Conservation (phyloP, 1,140 invertebrate species). For the Heliconius nattereri region DNA sequence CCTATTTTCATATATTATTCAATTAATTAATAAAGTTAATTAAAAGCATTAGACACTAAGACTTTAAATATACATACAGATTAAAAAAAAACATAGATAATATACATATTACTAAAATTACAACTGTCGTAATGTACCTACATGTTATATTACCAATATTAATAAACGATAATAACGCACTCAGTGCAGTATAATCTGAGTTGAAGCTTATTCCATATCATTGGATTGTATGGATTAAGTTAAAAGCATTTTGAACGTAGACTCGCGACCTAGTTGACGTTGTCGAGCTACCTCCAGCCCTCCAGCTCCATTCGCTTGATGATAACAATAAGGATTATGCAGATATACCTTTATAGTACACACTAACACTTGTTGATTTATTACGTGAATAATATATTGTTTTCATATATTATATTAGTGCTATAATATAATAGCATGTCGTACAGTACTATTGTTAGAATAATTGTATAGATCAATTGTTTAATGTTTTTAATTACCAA, state of each 20-base stretch:
- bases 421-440: neutral
- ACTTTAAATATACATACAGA: no score
- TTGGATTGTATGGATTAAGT: conserved; percentile 17
- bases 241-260: conserved; percentile 18
- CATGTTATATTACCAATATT: no score
- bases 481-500: no score
- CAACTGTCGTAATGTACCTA: no score
- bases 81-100: no score
- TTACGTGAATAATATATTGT: neutral
- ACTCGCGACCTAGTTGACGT: neutral
- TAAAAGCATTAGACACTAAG: no score
- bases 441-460: neutral
- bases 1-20: no score
- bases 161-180: neutral
- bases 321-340: conserved; percentile 23
- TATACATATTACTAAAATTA: no score
- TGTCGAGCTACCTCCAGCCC: conserved; percentile 14
- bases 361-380: conserved; percentile 14
- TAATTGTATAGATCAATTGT: neutral
- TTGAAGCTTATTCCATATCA: conserved; percentile 7
- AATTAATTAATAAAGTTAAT: no score
- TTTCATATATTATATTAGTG: neutral
- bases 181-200: neutral
- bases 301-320: conserved; percentile 17
- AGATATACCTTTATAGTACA: neutral